Conservation (phyloP, 2,113 vertebrate species). For the Tor tambroides region DNA sequence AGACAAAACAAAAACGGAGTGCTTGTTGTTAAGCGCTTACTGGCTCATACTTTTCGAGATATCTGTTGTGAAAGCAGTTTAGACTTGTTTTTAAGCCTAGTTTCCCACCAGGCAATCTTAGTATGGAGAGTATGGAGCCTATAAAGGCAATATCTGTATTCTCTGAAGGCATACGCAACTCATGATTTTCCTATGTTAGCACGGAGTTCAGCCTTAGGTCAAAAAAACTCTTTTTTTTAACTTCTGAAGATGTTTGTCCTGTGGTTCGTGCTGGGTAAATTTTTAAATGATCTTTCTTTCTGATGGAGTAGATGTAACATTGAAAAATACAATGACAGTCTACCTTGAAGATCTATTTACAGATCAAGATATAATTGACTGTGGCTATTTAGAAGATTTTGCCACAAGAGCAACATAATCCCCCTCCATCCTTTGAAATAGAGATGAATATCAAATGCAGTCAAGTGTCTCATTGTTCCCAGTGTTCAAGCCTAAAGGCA, state of each 20-base stretch:
- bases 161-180: background rate
- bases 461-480: slow-evolving; percentile 21
- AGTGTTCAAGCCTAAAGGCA: slow-evolving; percentile 32
- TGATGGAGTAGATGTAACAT: background rate
- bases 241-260: background rate
- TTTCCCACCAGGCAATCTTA: slow-evolving; percentile 4
- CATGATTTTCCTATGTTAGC: background rate
- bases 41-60: background rate
- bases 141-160: slow-evolving; percentile 1
- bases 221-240: background rate
- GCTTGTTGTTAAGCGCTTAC: background rate
- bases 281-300: background rate
- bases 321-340: background rate
- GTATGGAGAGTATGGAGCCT: background rate
- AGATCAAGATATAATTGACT: slow-evolving; percentile 1
- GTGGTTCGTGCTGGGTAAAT: background rate
- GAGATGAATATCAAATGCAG: slow-evolving; percentile 46
- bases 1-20: slow-evolving; percentile 32
- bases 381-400: slow-evolving; percentile 14
- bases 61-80: background rate
- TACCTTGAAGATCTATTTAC: slow-evolving; percentile 9
- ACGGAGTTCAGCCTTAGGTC: background rate
- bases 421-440: background rate
- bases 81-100: slow-evolving; percentile 2
- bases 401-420: background rate